Percentiles rank a stretch among this genome's conserved stretches.
These are phyloP conservation scores for Drosophila anomelani DNA, from an alignment of 2,888 invertebrate genomes.

Conservation along the genomic window DNA sequence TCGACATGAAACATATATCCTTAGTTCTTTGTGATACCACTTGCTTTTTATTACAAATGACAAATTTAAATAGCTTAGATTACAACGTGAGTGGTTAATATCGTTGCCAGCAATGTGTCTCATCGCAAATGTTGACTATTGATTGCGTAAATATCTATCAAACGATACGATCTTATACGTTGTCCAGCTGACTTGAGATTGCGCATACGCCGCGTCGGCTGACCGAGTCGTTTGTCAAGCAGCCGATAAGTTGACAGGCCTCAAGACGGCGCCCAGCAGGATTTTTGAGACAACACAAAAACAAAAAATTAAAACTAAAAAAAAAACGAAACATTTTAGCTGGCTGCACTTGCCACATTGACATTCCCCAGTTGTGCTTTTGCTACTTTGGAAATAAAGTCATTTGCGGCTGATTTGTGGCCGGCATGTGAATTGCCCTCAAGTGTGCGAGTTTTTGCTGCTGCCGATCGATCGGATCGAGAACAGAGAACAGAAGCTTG, in stretches of 20 bases:
- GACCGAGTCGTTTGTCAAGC: conserved; percentile 35
- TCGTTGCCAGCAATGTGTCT: conserved; percentile 5
- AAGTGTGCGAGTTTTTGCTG: conserved; percentile 46
- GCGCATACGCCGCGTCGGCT: conserved; percentile 69
- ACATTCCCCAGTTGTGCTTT: conserved; percentile 36
- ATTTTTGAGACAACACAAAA: conserved; percentile 1
- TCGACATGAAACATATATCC: not conserved
- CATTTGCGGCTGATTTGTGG: conserved; percentile 61
- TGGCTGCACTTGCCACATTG: conserved; percentile 40
- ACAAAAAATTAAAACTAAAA: not conserved
- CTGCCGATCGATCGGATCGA: conserved; percentile 7
- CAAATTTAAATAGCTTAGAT: not conserved
- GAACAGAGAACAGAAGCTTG: conserved; percentile 24
- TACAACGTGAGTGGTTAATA: conserved; percentile 5
- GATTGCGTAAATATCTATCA: conserved; percentile 9
- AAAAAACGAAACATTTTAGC: conserved; percentile 8
- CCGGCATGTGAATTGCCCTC: conserved; percentile 62
- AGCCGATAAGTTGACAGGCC: conserved; percentile 13
- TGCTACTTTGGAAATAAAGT: conserved; percentile 52
- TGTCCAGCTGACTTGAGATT: conserved; percentile 33
- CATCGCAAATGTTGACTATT: conserved; percentile 6
- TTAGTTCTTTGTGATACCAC: not conserved
- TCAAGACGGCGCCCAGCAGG: conserved; percentile 25
- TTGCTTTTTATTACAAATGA: not conserved
- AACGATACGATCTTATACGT: conserved; percentile 2